These are phyloP conservation scores for Pseudochaenichthys georgianus DNA, from an alignment of 2,797 vertebrate genomes.

Conservation along the genomic window DNA sequence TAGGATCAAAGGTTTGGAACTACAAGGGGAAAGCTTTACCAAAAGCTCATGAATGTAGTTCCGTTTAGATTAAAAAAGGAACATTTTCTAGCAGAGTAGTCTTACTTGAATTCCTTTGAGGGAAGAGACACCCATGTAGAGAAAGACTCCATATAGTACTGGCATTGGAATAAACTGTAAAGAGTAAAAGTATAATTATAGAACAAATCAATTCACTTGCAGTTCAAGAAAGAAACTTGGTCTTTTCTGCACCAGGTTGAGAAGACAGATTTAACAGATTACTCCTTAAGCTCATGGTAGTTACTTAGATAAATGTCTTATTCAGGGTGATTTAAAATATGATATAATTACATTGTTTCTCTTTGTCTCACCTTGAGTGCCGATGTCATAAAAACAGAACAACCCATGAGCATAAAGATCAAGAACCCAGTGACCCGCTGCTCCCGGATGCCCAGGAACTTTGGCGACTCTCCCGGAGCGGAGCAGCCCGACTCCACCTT, in stretches of 20 bases:
- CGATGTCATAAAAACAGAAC: conserved; percentile 97
- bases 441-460: conserved; percentile 95
- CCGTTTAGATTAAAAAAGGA: conserved; percentile 19
- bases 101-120: conserved; percentile 97
- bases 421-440: conserved; percentile 95
- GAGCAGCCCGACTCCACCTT: conserved; percentile 97
- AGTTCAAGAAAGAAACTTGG: background rate
- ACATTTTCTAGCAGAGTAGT: conserved; percentile 43
- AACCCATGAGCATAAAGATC: conserved; percentile 96
- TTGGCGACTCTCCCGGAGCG: conserved; percentile 95
- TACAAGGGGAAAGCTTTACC: conserved; percentile 24
- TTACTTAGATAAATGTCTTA: background rate
- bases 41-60: conserved; percentile 36
- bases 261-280: background rate
- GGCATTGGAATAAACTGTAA: conserved; percentile 97
- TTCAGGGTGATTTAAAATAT: background rate
- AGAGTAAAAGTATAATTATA: conserved; percentile 39
- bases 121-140: conserved; percentile 97
- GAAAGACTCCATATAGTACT: conserved; percentile 96
- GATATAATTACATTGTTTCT: background rate
- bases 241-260: background rate
- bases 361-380: conserved; percentile 90
- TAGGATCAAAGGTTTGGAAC: conserved; percentile 43
- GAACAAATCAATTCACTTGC: background rate
- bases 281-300: background rate